These are phyloP conservation scores for Poecilia velifera DNA, from an alignment of 2,797 vertebrate species.

Conservation along the genomic window DNA sequence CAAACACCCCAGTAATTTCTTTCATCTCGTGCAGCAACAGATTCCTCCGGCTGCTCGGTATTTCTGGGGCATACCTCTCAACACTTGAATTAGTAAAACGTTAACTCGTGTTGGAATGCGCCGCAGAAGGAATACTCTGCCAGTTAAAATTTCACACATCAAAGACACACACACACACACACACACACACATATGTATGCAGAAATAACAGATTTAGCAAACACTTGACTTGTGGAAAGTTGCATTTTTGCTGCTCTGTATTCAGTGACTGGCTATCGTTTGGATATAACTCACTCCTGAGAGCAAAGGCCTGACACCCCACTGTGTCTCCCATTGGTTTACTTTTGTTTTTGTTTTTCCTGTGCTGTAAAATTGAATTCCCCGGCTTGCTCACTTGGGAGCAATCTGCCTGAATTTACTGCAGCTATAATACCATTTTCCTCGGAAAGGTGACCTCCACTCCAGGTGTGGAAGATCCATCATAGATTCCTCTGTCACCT, in stretches of 20 bases:
- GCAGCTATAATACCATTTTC: slow-evolving; percentile 58
- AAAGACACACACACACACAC: slow-evolving; percentile 19
- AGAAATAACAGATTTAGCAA: slow-evolving; percentile 48
- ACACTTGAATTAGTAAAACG: slow-evolving; percentile 72
- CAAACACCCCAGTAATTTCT: slow-evolving; percentile 7
- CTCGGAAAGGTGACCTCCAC: slow-evolving; percentile 72
- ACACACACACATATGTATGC: background rate
- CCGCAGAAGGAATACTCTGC: slow-evolving; percentile 68
- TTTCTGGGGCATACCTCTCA: slow-evolving; percentile 59
- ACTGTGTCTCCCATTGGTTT: slow-evolving; percentile 63
- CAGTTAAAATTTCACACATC: slow-evolving; percentile 52
- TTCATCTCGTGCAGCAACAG: slow-evolving; percentile 38
- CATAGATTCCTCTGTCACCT: slow-evolving; percentile 29
- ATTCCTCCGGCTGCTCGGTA: slow-evolving; percentile 47
- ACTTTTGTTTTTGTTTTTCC: slow-evolving; percentile 70
- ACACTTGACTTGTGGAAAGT: slow-evolving; percentile 39
- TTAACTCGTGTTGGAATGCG: slow-evolving; percentile 59
- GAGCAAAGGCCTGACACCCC: slow-evolving; percentile 57
- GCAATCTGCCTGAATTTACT: slow-evolving; percentile 68
- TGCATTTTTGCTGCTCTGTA: slow-evolving; percentile 47
- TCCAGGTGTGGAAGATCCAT: slow-evolving; percentile 61
- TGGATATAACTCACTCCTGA: slow-evolving; percentile 70
- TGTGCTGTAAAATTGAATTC: slow-evolving; percentile 59
- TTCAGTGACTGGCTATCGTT: slow-evolving; percentile 58
- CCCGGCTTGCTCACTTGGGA: slow-evolving; percentile 50